Percentiles rank a stretch among this genome's conserved stretches.
These are phyloP conservation scores for Frankliniella fusca DNA, from an alignment of 2,888 invertebrate species.

Conservation along the genomic window DNA sequence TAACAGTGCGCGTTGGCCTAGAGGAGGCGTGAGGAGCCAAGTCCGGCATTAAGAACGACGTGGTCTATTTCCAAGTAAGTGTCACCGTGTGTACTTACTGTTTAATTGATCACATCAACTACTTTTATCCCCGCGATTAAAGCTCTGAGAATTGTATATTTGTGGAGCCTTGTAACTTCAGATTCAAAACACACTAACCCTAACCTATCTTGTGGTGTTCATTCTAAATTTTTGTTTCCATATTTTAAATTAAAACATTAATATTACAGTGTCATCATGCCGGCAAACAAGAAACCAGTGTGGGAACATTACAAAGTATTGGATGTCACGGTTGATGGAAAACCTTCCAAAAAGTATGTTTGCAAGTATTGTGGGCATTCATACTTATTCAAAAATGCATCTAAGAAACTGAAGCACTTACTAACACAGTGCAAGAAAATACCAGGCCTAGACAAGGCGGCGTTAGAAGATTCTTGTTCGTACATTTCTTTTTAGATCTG, in stretches of 20 bases:
- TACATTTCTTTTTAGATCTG: neutral
- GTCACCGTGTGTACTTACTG: neutral
- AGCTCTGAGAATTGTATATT: neutral
- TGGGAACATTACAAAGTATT: neutral
- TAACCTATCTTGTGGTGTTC: neutral
- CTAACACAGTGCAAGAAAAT: neutral
- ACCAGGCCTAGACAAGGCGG: neutral
- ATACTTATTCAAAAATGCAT: neutral
- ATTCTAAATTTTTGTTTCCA: neutral
- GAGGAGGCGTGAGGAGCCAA: neutral
- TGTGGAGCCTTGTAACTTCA: neutral
- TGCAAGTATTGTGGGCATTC: neutral
- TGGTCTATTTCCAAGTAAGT: neutral
- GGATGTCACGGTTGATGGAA: neutral
- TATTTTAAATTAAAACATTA: neutral
- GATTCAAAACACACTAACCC: neutral
- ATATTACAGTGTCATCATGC: neutral
- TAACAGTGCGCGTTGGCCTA: neutral
- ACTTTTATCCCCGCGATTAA: neutral
- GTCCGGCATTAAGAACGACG: neutral
- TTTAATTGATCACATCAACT: neutral
- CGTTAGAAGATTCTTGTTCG: neutral
- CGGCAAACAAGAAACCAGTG: neutral
- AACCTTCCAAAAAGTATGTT: neutral
- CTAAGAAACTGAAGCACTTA: neutral